These are phyloP conservation scores for Barnardius zonarius DNA, from an alignment of 2,113 vertebrate species.

Conservation along the genomic window DNA sequence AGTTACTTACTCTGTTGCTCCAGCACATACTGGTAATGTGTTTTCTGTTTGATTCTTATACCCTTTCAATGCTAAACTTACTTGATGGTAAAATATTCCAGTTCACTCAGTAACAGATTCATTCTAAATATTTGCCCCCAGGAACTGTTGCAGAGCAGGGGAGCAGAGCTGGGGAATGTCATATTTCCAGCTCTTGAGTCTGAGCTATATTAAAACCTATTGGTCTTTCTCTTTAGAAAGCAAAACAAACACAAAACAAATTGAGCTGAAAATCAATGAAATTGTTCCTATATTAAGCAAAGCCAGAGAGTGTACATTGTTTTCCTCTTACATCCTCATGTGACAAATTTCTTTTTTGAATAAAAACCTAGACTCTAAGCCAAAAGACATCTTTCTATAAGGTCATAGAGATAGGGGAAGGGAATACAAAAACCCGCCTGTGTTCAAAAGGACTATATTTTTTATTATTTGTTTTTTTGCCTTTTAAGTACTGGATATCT, in stretches of 20 bases:
- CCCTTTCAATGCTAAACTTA: background rate
- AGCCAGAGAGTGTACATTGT: background rate
- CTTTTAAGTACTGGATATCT: background rate
- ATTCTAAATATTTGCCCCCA: background rate
- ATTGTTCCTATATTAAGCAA: background rate
- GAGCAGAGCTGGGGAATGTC: background rate
- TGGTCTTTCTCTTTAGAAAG: background rate
- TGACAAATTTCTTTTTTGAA: background rate
- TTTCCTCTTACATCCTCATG: background rate
- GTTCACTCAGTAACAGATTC: background rate
- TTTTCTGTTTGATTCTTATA: background rate
- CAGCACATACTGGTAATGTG: background rate
- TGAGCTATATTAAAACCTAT: background rate
- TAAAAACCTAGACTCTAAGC: background rate
- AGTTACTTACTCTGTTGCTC: background rate
- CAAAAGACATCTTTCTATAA: background rate
- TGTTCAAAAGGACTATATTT: background rate
- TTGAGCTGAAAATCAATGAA: background rate
- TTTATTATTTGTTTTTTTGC: too few species aligned
- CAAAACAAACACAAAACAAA: conserved; percentile 1
- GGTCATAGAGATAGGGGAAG: background rate
- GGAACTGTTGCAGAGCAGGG: background rate
- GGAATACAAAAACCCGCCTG: background rate
- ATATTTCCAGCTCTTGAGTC: background rate
- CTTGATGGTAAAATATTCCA: background rate